phyloP scores from a whole-genome alignment of 1,140 invertebrate species.

The Diplogasteroides magnus region DNA sequence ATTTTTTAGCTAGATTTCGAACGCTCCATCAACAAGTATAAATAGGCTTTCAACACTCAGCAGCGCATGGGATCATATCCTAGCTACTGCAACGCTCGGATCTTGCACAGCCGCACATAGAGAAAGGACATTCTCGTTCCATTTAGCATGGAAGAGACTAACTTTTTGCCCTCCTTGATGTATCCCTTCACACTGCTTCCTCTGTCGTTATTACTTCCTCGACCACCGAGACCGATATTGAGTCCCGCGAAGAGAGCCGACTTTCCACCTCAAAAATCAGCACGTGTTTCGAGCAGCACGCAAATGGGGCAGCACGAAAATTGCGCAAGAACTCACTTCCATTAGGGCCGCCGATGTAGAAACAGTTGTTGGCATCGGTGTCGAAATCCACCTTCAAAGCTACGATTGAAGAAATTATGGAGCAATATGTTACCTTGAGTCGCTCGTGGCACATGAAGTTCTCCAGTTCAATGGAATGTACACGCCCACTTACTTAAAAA shows the following conservation, averaged over 20 bases:
- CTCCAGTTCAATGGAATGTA: slow-evolving; percentile 17
- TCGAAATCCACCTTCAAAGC: slow-evolving; percentile 32
- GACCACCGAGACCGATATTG: slow-evolving; percentile 36
- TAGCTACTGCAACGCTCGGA: no score
- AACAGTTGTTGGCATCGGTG: slow-evolving; percentile 21
- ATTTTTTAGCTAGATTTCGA: no score
- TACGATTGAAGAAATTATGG: no score
- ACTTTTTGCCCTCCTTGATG: slow-evolving; percentile 32
- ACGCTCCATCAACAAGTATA: no score
- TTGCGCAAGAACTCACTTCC: slow-evolving; percentile 26
- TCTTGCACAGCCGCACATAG: no score
- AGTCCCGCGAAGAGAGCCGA: slow-evolving; percentile 37
- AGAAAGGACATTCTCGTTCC: no score
- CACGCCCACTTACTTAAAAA: slow-evolving; percentile 22
- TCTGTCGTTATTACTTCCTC: slow-evolving; percentile 29
- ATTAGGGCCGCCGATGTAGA: slow-evolving; percentile 36
- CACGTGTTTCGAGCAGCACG: background rate
- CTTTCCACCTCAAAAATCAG: slow-evolving; percentile 34
- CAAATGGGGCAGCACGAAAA: background rate
- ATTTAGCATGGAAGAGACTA: slow-evolving; percentile 3
- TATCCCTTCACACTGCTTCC: slow-evolving; percentile 28
- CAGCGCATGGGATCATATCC: no score
- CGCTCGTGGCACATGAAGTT: slow-evolving; percentile 37
- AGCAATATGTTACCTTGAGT: no score
- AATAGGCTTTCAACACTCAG: no score